Conservation (phyloP, 2,797 vertebrate genomes). For the Phyllotis vaccarum region DNA sequence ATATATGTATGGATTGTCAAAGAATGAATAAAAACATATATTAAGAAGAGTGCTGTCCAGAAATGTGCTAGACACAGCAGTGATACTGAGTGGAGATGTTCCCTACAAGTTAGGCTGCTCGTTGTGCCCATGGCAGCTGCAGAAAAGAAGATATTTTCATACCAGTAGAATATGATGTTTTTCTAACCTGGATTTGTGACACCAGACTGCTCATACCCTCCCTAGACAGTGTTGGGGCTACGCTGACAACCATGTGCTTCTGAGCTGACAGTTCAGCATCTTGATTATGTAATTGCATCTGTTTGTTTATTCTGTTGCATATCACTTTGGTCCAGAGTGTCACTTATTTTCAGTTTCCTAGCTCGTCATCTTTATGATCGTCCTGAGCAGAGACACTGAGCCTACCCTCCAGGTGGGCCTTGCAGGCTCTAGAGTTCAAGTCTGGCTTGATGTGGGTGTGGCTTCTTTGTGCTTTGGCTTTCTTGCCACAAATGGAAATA, state of each 20-base stretch:
- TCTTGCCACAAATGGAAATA: not conserved
- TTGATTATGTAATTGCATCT: constrained; percentile 40
- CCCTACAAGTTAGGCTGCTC: not conserved
- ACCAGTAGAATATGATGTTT: too few relatives aligned
- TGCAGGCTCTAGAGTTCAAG: not conserved
- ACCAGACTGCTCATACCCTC: constrained; percentile 3
- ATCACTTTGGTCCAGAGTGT: constrained; percentile 6
- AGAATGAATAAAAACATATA: not conserved
- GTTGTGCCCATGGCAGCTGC: not conserved
- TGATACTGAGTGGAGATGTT: not conserved
- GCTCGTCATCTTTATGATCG: not conserved
- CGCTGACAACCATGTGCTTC: not conserved
- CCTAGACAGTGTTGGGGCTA: constrained; percentile 39
- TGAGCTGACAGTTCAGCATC: constrained; percentile 29
- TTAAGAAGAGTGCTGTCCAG: not conserved
- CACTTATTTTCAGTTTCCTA: not conserved
- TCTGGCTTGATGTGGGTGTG: not conserved
- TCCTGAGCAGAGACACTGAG: not conserved
- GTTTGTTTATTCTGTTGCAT: constrained; percentile 48
- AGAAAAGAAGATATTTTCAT: constrained; percentile 21
- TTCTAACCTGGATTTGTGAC: constrained; percentile 30
- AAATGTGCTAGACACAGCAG: not conserved
- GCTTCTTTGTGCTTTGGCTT: not conserved
- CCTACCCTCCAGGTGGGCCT: not conserved
- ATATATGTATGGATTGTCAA: not conserved